Percentiles rank a stretch among this genome's conserved stretches.
These are phyloP conservation scores for Tenebrosternarchus preto DNA, from an alignment of 2,113 vertebrate species.

Conservation along the genomic window DNA sequence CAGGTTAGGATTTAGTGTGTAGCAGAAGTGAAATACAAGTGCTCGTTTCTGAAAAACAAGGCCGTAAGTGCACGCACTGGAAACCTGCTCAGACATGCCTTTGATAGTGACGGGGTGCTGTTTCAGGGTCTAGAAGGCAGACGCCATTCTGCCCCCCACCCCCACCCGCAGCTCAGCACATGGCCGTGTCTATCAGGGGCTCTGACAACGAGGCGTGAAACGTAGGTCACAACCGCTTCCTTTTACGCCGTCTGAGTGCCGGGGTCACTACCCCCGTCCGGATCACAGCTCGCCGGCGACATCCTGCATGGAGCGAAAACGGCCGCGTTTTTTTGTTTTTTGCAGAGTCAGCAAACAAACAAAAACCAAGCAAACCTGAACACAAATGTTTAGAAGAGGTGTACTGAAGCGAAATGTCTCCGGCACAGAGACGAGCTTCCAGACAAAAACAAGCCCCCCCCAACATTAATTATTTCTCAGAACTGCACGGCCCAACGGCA, in stretches of 20 bases:
- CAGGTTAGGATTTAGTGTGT: not conserved
- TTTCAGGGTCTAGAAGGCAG: no score
- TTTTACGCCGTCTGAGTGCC: slow-evolving; percentile 37
- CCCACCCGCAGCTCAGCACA: not conserved
- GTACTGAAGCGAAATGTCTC: slow-evolving; percentile 8
- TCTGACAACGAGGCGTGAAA: slow-evolving; percentile 44
- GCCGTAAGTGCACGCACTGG: not conserved
- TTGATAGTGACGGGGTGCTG: not conserved
- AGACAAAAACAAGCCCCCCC: no score
- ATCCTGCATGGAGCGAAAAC: no score
- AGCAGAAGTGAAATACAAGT: not conserved
- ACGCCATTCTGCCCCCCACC: no score
- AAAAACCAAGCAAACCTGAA: no score
- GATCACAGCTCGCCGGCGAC: no score
- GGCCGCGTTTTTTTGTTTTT: no score
- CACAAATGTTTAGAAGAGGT: not conserved
- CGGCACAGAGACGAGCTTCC: no score
- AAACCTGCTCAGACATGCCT: not conserved
- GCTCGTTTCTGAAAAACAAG: not conserved
- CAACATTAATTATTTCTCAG: slow-evolving; percentile 54
- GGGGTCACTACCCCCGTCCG: slow-evolving; percentile 25
- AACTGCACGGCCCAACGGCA: slow-evolving; percentile 42
- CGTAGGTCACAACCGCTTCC: slow-evolving; percentile 11
- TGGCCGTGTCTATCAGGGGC: slow-evolving; percentile 34
- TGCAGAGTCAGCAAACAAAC: no score